Conservation (phyloP, 2,888 invertebrate species). For the Mamestra brassicae region DNA sequence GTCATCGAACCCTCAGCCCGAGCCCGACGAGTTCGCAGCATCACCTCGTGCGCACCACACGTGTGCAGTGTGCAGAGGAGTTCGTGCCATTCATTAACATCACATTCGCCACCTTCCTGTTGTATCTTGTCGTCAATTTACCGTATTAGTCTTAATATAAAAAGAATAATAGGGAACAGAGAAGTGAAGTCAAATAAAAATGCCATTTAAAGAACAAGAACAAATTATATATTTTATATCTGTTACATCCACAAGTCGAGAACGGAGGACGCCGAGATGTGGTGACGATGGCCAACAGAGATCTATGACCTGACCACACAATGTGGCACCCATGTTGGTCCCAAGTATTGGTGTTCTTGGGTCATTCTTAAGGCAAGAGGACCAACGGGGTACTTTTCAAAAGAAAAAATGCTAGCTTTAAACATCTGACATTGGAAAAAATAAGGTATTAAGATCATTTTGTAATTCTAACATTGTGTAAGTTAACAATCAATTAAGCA, state of each 20-base stretch:
- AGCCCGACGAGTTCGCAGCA: background rate
- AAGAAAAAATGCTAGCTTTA: background rate
- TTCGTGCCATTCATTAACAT: no score
- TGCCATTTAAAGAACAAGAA: slow-evolving; percentile 84
- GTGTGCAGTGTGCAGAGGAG: no score
- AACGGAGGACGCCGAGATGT: slow-evolving; percentile 69
- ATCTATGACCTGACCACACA: background rate
- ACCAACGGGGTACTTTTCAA: background rate
- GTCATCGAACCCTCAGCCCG: no score
- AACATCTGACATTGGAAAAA: background rate
- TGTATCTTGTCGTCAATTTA: no score
- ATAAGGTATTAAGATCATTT: background rate
- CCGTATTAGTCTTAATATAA: no score
- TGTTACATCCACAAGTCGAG: slow-evolving; percentile 83
- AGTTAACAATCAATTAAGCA: background rate
- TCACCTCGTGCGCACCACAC: background rate
- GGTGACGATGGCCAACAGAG: slow-evolving; percentile 43
- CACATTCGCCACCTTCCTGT: no score
- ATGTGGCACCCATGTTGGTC: slow-evolving; percentile 4
- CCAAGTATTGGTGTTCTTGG: slow-evolving; percentile 10
- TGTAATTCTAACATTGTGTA: background rate
- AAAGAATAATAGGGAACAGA: background rate
- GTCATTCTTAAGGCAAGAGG: slow-evolving; percentile 5
- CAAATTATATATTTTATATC: slow-evolving; percentile 86
- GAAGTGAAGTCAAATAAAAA: slow-evolving; percentile 42